Percentiles rank a stretch among this genome's conserved stretches.
Conservation (phyloP, 2,113 vertebrate genomes). For the Archilochus colubris region DNA sequence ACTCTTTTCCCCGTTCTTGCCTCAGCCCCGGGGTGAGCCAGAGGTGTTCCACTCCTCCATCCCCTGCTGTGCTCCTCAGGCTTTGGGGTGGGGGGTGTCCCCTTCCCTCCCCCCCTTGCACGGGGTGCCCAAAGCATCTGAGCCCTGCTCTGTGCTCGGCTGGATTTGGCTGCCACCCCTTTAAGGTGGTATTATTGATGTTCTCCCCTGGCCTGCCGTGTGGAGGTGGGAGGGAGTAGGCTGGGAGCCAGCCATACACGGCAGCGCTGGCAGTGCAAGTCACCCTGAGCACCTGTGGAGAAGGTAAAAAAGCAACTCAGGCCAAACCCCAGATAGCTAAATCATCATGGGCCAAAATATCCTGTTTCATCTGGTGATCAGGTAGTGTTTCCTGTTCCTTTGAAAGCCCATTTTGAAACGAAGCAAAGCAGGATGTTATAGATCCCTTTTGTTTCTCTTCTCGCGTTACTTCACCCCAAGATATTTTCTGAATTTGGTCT, state of each 20-base stretch:
- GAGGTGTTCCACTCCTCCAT: rapidly evolving
- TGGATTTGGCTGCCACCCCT: rapidly evolving
- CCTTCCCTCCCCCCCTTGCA: no score
- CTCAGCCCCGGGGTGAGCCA: neutral
- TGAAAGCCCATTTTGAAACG: neutral
- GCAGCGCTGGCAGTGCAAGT: rapidly evolving
- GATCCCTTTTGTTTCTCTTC: neutral
- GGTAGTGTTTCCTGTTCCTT: neutral
- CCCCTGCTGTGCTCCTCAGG: rapidly evolving
- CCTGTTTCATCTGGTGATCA: neutral
- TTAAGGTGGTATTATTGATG: rapidly evolving
- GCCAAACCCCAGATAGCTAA: neutral
- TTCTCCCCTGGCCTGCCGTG: rapidly evolving
- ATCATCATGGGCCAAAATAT: neutral
- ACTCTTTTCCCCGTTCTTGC: neutral
- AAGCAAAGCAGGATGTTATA: neutral
- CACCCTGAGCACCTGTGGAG: rapidly evolving
- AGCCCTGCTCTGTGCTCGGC: rapidly evolving
- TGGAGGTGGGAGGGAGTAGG: neutral
- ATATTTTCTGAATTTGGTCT: neutral
- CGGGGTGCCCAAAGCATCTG: rapidly evolving
- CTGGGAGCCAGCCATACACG: neutral
- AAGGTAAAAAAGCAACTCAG: neutral
- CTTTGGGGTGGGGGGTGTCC: rapidly evolving
- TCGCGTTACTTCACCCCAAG: neutral